Evolutionary conservation across 2,888 invertebrate species (phyloP).

Genomic region (Orthosia gracilis): DNA sequence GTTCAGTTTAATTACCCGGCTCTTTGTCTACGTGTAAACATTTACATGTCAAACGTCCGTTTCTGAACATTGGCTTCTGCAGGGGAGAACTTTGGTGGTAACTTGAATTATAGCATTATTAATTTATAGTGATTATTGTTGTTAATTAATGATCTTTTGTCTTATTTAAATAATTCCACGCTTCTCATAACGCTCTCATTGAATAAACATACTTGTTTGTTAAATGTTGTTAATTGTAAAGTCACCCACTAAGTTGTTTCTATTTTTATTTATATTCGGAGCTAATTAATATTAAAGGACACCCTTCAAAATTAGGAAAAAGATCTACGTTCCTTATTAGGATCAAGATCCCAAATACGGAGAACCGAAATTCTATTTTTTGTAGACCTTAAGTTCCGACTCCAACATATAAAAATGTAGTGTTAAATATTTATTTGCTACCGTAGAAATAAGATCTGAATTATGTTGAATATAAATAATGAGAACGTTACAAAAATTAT

Average conservation of each 20-base stretch:
- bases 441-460: slow-evolving; percentile 1
- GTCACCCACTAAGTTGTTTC: neutral
- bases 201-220: too few species aligned
- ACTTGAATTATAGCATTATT: slow-evolving; percentile 1
- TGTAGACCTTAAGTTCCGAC: neutral
- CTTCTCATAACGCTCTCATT: too few species aligned
- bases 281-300: neutral
- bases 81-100: neutral
- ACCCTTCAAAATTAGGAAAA: neutral
- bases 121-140: neutral
- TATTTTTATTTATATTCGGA: neutral
- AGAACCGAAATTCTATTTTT: neutral
- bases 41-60: slow-evolving; percentile 30
- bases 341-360: neutral
- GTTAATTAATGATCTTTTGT: neutral
- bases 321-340: neutral
- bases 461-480: slow-evolving; percentile 34
- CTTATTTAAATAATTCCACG: too few species aligned
- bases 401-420: neutral
- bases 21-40: slow-evolving; percentile 43
- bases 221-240: too few species aligned
- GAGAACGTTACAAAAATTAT: slow-evolving; percentile 45
- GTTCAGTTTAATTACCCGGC: slow-evolving; percentile 79
- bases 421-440: slow-evolving; percentile 3
- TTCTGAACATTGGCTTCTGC: slow-evolving; percentile 6